Conservation (phyloP, 2,888 invertebrate genomes). For the Clanis bilineata region DNA sequence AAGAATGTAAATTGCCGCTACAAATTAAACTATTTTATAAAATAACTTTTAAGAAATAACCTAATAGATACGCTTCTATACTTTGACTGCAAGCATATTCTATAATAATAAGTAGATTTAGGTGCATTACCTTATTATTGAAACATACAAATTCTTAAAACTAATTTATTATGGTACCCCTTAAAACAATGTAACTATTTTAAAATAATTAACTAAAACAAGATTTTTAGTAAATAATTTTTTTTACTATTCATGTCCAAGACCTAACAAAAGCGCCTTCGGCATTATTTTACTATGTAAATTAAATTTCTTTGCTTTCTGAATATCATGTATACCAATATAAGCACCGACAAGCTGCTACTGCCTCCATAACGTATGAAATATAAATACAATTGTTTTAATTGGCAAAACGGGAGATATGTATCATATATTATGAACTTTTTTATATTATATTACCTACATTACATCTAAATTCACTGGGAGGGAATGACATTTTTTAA, state of each 20-base stretch:
- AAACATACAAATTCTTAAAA: too few relatives aligned
- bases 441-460: slow-evolving; percentile 14
- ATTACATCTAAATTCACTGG: slow-evolving; percentile 19
- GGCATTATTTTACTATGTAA: slow-evolving; percentile 21
- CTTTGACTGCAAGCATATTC: too few relatives aligned
- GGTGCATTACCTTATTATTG: too few relatives aligned
- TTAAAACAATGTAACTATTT: background rate
- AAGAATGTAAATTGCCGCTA: too few relatives aligned
- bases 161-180: background rate
- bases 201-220: background rate
- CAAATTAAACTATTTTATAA: too few relatives aligned
- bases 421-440: slow-evolving; percentile 42
- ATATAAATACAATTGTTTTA: slow-evolving; percentile 55
- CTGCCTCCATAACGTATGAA: slow-evolving; percentile 50
- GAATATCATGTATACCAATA: slow-evolving; percentile 22
- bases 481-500: background rate
- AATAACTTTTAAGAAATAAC: too few relatives aligned
- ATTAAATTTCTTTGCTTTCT: slow-evolving; percentile 17
- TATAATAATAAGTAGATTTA: too few relatives aligned
- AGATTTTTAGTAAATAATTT: background rate
- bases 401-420: slow-evolving; percentile 82
- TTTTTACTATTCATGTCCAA: background rate
- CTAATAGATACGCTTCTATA: too few relatives aligned
- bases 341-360: slow-evolving; percentile 42
- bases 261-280: slow-evolving; percentile 20